Evolutionary conservation across 2,797 vertebrate genomes (phyloP).

Genomic region (Mus caroli): DNA sequence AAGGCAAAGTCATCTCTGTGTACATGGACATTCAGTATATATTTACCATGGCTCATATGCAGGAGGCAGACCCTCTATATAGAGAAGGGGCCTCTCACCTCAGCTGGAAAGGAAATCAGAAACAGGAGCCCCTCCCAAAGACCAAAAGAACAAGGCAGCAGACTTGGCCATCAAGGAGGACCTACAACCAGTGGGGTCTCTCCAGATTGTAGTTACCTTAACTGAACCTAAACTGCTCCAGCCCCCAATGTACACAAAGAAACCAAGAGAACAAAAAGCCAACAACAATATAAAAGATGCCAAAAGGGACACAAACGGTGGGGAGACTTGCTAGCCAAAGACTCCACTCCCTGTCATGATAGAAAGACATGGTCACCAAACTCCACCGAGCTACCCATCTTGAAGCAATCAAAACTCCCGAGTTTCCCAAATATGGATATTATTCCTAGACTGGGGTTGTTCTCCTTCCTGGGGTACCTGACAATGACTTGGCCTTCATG

Average conservation of each 20-base stretch:
- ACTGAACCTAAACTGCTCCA: background rate
- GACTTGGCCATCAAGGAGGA: background rate
- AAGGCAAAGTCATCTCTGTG: too few species aligned
- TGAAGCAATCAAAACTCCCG: background rate
- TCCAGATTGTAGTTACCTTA: background rate
- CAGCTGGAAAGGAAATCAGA: too few species aligned
- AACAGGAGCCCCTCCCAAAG: too few species aligned
- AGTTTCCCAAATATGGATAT: background rate
- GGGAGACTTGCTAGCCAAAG: background rate
- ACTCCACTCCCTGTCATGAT: background rate
- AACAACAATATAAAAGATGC: background rate
- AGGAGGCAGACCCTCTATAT: too few species aligned
- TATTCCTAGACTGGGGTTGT: background rate
- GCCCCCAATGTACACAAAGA: background rate
- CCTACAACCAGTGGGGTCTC: background rate
- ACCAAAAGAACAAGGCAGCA: background rate
- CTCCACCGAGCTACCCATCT: background rate
- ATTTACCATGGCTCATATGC: too few species aligned
- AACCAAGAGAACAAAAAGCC: background rate
- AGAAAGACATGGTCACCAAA: background rate
- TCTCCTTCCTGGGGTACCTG: background rate
- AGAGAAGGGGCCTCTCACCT: too few species aligned
- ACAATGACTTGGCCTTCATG: background rate
- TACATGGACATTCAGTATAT: too few species aligned
- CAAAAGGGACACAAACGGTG: background rate